These are phyloP conservation scores for Coronaproctus castanopsis DNA, from an alignment of 2,888 invertebrate genomes.

Conservation along the genomic window DNA sequence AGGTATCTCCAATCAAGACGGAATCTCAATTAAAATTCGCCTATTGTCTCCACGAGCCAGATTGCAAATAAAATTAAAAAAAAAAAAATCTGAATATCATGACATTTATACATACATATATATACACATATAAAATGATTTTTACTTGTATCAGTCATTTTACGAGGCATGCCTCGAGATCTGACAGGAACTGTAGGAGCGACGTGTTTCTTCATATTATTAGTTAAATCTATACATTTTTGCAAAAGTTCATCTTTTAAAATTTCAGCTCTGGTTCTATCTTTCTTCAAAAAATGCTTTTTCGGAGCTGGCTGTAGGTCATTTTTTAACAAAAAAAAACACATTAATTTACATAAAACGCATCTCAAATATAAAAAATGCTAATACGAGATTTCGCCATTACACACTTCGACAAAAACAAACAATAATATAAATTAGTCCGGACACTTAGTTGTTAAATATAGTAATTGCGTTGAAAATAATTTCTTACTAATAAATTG, in stretches of 20 bases:
- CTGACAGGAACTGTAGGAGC: constrained; percentile 75
- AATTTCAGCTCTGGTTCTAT: constrained; percentile 85
- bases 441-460: too few relatives aligned
- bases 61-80: too few relatives aligned
- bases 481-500: too few relatives aligned
- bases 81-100: not conserved
- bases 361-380: not conserved
- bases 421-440: too few relatives aligned
- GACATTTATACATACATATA: not conserved
- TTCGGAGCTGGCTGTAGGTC: constrained; percentile 53
- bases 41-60: too few relatives aligned
- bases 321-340: not conserved
- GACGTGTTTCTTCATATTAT: constrained; percentile 67
- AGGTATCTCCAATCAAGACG: too few relatives aligned
- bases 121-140: not conserved
- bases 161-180: constrained; percentile 73
- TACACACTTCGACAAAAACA: not conserved
- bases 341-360: not conserved
- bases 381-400: not conserved
- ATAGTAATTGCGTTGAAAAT: too few relatives aligned
- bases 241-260: constrained; percentile 72
- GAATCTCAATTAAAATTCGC: too few relatives aligned
- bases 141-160: constrained; percentile 89
- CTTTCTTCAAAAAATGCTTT: constrained; percentile 80
- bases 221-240: constrained; percentile 75